Evolutionary conservation across 2,888 invertebrate genomes (phyloP).

Genomic region (Pammene aurita): DNA sequence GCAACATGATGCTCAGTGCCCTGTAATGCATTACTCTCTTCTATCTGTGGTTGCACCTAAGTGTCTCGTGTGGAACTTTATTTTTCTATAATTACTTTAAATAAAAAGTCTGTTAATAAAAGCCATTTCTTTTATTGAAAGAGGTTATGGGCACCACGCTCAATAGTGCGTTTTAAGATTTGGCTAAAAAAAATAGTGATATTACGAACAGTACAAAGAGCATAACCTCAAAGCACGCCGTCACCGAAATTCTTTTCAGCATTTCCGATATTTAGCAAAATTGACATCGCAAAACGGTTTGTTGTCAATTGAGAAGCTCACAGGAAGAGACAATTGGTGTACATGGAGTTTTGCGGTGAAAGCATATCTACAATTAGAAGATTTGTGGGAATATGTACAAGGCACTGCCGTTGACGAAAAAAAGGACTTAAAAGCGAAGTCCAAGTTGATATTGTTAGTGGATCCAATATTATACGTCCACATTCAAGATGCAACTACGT

Average conservation of each 20-base stretch:
- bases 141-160: not conserved
- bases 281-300: not conserved
- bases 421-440: conserved; percentile 35
- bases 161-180: not conserved
- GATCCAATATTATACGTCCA: conserved; percentile 42
- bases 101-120: not conserved
- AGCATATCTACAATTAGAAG: conserved; percentile 25
- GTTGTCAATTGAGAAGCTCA: conserved; percentile 26
- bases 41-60: no score
- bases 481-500: conserved; percentile 42
- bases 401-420: not conserved
- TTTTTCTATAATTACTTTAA: no score
- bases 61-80: no score
- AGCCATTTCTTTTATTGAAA: not conserved
- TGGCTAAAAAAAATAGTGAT: not conserved
- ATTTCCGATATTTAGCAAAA: not conserved
- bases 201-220: not conserved
- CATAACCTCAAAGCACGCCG: not conserved
- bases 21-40: no score
- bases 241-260: conserved; percentile 2
- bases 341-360: conserved; percentile 31
- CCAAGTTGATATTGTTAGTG: conserved; percentile 35
- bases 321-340: conserved; percentile 26
- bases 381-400: conserved; percentile 22
- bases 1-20: no score